Evolutionary conservation across 2,888 invertebrate species (phyloP).

Genomic region (Acrobasis suavella): DNA sequence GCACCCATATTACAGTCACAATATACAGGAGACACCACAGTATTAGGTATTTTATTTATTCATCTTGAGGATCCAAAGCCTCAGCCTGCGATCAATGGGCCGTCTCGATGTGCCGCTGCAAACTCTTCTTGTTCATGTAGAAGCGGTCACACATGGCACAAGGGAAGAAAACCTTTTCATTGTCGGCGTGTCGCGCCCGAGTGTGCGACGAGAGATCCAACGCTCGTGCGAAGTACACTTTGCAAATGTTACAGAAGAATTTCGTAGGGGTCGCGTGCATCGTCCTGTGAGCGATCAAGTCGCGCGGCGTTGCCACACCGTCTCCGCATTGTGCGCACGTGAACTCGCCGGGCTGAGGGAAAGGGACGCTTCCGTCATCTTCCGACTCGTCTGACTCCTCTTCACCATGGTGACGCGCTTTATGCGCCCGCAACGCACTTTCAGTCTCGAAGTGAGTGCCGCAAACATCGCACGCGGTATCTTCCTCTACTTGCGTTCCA

Average conservation of each 20-base stretch:
- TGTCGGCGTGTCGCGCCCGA: constrained; percentile 74
- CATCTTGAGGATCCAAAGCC: constrained; percentile 7
- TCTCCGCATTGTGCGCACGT: constrained; percentile 81
- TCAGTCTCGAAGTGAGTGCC: constrained; percentile 82
- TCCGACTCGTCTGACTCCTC: constrained; percentile 66
- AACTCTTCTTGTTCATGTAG: constrained; percentile 79
- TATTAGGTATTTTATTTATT: constrained; percentile 19
- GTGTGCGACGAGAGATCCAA: constrained; percentile 74
- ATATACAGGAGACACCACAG: constrained; percentile 6
- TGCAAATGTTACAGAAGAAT: constrained; percentile 83
- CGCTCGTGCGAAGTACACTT: constrained; percentile 74
- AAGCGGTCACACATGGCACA: constrained; percentile 83
- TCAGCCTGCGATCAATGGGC: constrained; percentile 66
- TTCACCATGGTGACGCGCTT: constrained; percentile 81
- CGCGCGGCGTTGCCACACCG: constrained; percentile 78
- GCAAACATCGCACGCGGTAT: constrained; percentile 82
- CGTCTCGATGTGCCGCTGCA: constrained; percentile 80
- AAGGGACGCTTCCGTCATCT: constrained; percentile 58
- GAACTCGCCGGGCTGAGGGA: constrained; percentile 71
- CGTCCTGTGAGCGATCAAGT: constrained; percentile 80
- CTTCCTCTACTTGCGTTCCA: constrained; percentile 56
- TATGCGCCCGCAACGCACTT: constrained; percentile 81
- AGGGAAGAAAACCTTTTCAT: constrained; percentile 80
- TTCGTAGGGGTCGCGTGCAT: constrained; percentile 78
- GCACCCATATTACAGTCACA: not conserved